Conservation (phyloP, 2,888 invertebrate genomes). For the Macaria notata region DNA sequence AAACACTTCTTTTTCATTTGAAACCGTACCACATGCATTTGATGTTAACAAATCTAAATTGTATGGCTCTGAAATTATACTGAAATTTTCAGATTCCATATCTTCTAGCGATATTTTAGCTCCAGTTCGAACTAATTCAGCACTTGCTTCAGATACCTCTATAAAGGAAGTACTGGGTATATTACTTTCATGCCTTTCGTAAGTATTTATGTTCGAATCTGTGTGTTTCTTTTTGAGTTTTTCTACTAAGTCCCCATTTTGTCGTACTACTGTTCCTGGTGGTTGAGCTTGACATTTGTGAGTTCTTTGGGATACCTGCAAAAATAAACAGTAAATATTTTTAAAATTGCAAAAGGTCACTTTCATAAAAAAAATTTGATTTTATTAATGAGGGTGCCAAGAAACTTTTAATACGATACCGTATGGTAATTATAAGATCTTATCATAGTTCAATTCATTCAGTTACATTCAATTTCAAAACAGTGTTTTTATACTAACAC, state of each 20-base stretch:
- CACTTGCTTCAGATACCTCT: slow-evolving; percentile 69
- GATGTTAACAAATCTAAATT: slow-evolving; percentile 35
- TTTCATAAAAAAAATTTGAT: too few relatives aligned
- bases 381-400: too few relatives aligned
- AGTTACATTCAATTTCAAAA: too few relatives aligned
- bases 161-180: slow-evolving; percentile 21
- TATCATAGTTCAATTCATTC: too few relatives aligned
- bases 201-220: slow-evolving; percentile 31
- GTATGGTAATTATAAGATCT: too few relatives aligned
- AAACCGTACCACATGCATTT: not conserved
- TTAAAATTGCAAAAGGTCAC: too few relatives aligned
- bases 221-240: slow-evolving; percentile 70
- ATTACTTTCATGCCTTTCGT: slow-evolving; percentile 6
- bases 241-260: slow-evolving; percentile 73
- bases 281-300: slow-evolving; percentile 89
- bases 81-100: slow-evolving; percentile 72
- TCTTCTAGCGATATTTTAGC: slow-evolving; percentile 74
- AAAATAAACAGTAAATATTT: too few relatives aligned
- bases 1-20: slow-evolving; percentile 1
- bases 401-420: too few relatives aligned
- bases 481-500: too few relatives aligned
- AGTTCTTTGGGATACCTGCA: slow-evolving; percentile 89
- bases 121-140: slow-evolving; percentile 69
- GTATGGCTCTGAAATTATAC: slow-evolving; percentile 57
- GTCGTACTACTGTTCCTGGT: slow-evolving; percentile 80